Evolutionary conservation across 2,888 invertebrate species (phyloP).

Genomic region (Scaptomyza caliginosa): DNA sequence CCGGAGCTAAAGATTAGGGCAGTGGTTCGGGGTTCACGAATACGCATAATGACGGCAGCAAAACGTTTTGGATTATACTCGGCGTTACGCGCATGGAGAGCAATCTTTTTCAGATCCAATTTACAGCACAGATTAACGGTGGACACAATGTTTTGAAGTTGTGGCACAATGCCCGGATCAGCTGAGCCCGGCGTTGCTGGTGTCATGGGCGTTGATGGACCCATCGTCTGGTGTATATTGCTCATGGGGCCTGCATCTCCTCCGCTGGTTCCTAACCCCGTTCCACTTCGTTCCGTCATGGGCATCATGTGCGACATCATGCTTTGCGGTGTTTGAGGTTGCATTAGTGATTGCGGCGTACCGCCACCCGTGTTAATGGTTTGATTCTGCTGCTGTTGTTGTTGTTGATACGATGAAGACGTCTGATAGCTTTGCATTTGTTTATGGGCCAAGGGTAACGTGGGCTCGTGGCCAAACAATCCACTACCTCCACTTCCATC

Average conservation of each 20-base stretch:
- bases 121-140: slow-evolving; percentile 98
- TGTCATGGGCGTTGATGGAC: slow-evolving; percentile 90
- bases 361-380: slow-evolving; percentile 74
- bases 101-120: slow-evolving; percentile 97
- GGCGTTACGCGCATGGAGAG: slow-evolving; percentile 98
- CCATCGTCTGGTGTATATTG: slow-evolving; percentile 86
- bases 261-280: slow-evolving; percentile 25
- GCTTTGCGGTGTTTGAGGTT: slow-evolving; percentile 95
- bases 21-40: slow-evolving; percentile 93
- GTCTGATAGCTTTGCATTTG: slow-evolving; percentile 91
- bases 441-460: slow-evolving; percentile 87
- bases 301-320: slow-evolving; percentile 92
- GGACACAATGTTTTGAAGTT: slow-evolving; percentile 95
- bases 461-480: slow-evolving; percentile 68
- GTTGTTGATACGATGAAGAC: slow-evolving; percentile 81
- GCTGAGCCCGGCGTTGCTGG: slow-evolving; percentile 97
- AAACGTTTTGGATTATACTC: slow-evolving; percentile 99
- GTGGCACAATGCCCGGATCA: slow-evolving; percentile 96
- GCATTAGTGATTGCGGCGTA: slow-evolving; percentile 93
- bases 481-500: slow-evolving; percentile 60
- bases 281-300: slow-evolving; percentile 83
- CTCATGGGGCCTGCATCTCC: slow-evolving; percentile 65
- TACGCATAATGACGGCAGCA: slow-evolving; percentile 99
- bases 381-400: slow-evolving; percentile 83
- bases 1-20: slow-evolving; percentile 92